Evolutionary conservation across 2,113 vertebrate species (phyloP).

Genomic region (Oreotrochilus melanogaster): DNA sequence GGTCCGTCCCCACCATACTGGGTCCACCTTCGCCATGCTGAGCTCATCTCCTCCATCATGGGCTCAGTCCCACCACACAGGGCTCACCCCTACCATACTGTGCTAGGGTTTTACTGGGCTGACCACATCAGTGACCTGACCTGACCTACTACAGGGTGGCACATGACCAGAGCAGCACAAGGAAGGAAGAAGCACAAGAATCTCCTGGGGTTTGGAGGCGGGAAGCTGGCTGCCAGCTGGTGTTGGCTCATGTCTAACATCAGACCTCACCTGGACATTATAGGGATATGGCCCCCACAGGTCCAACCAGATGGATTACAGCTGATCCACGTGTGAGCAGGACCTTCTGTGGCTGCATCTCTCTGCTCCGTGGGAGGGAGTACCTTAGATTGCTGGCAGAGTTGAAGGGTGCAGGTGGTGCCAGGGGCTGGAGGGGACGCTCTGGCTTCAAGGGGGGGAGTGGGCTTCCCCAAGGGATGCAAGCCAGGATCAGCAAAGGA

Average conservation of each 20-base stretch:
- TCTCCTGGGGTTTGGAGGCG: not conserved
- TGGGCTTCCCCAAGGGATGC: not conserved
- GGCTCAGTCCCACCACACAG: no score
- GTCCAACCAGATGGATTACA: accelerated
- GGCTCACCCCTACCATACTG: not conserved
- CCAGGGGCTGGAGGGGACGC: not conserved
- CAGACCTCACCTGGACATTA: not conserved
- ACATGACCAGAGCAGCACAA: not conserved
- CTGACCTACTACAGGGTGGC: not conserved
- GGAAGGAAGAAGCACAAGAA: accelerated
- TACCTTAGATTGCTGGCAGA: accelerated
- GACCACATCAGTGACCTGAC: not conserved
- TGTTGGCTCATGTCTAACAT: not conserved
- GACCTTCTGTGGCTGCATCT: not conserved
- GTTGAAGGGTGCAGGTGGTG: accelerated
- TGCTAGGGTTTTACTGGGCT: no score
- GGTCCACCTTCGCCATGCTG: not conserved
- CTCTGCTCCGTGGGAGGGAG: not conserved
- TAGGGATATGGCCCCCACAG: not conserved
- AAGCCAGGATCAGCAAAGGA: not conserved
- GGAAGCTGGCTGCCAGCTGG: not conserved
- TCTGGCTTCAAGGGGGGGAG: not conserved
- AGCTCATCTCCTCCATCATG: no score
- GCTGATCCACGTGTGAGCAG: not conserved
- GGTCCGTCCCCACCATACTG: not conserved